Evolutionary conservation across 1,140 invertebrate genomes (phyloP), one percentile per base, ranked within the genome.

Genomic region (Sinonovacula constricta): DNA sequence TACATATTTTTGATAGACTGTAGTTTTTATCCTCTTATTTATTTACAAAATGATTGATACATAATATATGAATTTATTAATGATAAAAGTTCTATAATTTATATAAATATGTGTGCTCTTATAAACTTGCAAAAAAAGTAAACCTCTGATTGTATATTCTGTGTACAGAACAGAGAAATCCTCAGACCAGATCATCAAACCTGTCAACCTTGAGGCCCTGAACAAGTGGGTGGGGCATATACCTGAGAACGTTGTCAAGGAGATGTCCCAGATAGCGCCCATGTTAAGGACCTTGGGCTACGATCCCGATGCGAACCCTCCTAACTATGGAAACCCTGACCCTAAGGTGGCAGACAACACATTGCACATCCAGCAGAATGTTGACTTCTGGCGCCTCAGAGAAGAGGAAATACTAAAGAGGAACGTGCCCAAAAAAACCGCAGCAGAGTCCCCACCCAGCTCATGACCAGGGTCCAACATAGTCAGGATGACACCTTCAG

Each of bases 141-240:
- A n/a, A n/a, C n/a, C n/a, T n/a, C n/a, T n/a, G n/a, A n/a, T n/a
- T n/a, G n/a, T n/a, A n/a, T n/a, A n/a, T n/a, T n/a, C n/a, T n/a
- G n/a, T n/a, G n/a, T n/a, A n/a, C 92, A 99, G 97, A 92, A 96
- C 98, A 83, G 98, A 99, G 92, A 94, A 97, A 70, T 99, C 98
- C 18, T 98, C 97, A 78, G 98, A 99, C 93, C 98, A 99, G 93
- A 98, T 99, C 65, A 97, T 99, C 88, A 99, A 99, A 90, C 97
- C 98, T 5, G 95, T 99, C 15, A 99, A 99, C 92, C 91, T 97
- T 71, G 97, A 99, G 91, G 98, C 98, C 7, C 92, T 99, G 57
- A 95, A 95, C 81, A 99, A 98, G 92, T 99, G 98, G 98, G 97
- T 98, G 51, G 97, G 96, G 45, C 93, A 95, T 82, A 95, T 99